A percentile compares a stretch with the other conserved stretches of the same genome.
Conservation (phyloP, 2,113 vertebrate genomes). For the Mystacornis crossleyi region DNA sequence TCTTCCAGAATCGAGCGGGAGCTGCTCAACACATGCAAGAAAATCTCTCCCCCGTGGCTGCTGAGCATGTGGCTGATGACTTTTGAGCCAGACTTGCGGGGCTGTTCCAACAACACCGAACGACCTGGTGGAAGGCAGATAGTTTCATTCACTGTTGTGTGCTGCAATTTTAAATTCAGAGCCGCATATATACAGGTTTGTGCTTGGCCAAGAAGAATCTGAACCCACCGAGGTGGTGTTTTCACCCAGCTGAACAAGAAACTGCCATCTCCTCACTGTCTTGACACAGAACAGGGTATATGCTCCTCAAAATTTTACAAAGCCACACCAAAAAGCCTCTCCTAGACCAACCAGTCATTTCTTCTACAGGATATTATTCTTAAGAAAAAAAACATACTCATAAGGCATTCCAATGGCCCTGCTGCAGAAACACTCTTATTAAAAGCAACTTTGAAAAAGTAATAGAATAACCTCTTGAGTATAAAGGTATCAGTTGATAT, state of each 20-base stretch:
- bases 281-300: not conserved
- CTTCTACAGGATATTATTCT: not conserved
- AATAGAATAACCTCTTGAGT: not conserved
- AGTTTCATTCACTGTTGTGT: not conserved
- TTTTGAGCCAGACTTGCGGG: constrained; percentile 97
- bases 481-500: not conserved
- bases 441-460: not conserved
- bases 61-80: constrained; percentile 99
- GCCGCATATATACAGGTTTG: not conserved
- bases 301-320: not conserved
- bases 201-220: not conserved
- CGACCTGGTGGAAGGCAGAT: constrained; percentile 82
- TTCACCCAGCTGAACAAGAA: not conserved
- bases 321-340: not conserved
- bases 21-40: constrained; percentile 94
- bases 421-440: not conserved
- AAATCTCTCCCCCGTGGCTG: constrained; percentile 97
- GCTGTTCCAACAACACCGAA: constrained; percentile 94
- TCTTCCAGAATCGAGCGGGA: constrained; percentile 96
- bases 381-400: not conserved
- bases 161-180: not conserved
- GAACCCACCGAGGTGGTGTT: not conserved
- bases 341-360: not conserved
- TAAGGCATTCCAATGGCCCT: not conserved
- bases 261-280: not conserved